A percentile compares a stretch with the other conserved stretches of the same genome.
Evolutionary conservation across 2,797 vertebrate species (phyloP).

Genomic region (Gorsachius magnificus): DNA sequence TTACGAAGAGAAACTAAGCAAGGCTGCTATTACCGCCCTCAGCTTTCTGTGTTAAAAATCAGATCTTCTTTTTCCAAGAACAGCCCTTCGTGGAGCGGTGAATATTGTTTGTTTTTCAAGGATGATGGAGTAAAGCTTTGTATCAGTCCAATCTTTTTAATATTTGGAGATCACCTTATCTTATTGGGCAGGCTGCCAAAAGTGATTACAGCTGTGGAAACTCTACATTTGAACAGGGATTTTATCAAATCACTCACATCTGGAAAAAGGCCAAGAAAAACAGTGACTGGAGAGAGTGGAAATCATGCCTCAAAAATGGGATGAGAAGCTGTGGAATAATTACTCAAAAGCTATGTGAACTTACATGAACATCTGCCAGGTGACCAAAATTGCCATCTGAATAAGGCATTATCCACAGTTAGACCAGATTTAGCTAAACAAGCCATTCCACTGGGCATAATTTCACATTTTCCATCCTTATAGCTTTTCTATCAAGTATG

Average conservation of each 20-base stretch:
- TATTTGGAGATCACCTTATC: conserved; percentile 52
- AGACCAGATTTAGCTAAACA: conserved; percentile 32
- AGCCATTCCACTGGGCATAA: conserved; percentile 8
- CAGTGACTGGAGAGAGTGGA: background rate
- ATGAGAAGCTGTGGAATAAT: conserved; percentile 34
- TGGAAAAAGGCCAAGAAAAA: conserved; percentile 53
- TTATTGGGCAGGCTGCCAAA: conserved; percentile 8
- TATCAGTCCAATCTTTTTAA: conserved; percentile 3
- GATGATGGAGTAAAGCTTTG: conserved; percentile 5
- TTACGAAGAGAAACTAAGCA: background rate
- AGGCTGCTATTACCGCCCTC: background rate
- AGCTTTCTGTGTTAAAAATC: background rate
- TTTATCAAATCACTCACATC: conserved; percentile 31
- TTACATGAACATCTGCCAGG: background rate
- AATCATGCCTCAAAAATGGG: conserved; percentile 26
- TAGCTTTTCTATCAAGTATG: background rate
- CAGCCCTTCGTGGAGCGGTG: background rate
- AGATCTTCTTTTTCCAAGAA: conserved; percentile 23
- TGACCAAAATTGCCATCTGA: conserved; percentile 49
- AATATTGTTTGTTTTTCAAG: conserved; percentile 39
- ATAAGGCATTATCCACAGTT: conserved; percentile 40
- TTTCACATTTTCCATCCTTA: conserved; percentile 38
- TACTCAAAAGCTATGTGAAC: conserved; percentile 22
- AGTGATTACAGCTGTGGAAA: conserved; percentile 27
- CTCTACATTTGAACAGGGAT: conserved; percentile 1